Evolutionary conservation across 2,888 invertebrate genomes (phyloP).

Genomic region (Drosophila koepferae): DNA sequence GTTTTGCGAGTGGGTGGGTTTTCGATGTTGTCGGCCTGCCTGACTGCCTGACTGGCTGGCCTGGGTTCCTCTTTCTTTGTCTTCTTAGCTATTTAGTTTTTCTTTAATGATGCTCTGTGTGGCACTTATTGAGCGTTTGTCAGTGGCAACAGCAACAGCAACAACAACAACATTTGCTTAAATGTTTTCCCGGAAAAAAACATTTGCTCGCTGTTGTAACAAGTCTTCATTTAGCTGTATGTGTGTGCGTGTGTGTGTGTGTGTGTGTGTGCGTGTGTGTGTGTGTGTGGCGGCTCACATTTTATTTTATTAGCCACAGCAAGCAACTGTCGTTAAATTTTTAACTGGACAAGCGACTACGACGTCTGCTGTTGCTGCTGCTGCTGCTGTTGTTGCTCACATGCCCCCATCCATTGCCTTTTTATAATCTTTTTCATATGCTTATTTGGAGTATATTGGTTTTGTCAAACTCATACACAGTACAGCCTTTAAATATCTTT

Average conservation of each 20-base stretch:
- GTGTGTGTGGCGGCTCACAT: constrained; percentile 35
- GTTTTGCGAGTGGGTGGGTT: constrained; percentile 50
- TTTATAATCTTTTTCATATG: not conserved
- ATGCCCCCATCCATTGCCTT: not conserved
- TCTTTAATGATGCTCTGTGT: constrained; percentile 59
- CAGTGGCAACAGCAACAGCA: not conserved
- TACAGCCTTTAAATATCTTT: not conserved
- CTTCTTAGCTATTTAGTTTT: constrained; percentile 48
- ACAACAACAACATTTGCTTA: constrained; percentile 5
- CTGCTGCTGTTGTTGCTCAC: not conserved
- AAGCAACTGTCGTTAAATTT: constrained; percentile 56
- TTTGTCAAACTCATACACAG: not conserved
- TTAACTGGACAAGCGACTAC: constrained; percentile 40
- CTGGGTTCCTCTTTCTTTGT: not conserved
- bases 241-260: not conserved
- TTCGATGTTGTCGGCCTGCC: not conserved
- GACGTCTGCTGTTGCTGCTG: constrained; percentile 1
- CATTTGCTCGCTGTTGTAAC: constrained; percentile 31
- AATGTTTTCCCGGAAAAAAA: constrained; percentile 41
- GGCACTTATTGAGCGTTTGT: constrained; percentile 49
- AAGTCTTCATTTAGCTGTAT: constrained; percentile 15
- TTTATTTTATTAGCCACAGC: constrained; percentile 42
- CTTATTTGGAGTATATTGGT: not conserved
- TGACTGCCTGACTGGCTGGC: not conserved
- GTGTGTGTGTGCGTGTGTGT: constrained; percentile 1